Percentiles rank a stretch among this genome's conserved stretches.
phyloP scores from a whole-genome alignment of 2,888 invertebrate species.

The Athalia rosae region DNA sequence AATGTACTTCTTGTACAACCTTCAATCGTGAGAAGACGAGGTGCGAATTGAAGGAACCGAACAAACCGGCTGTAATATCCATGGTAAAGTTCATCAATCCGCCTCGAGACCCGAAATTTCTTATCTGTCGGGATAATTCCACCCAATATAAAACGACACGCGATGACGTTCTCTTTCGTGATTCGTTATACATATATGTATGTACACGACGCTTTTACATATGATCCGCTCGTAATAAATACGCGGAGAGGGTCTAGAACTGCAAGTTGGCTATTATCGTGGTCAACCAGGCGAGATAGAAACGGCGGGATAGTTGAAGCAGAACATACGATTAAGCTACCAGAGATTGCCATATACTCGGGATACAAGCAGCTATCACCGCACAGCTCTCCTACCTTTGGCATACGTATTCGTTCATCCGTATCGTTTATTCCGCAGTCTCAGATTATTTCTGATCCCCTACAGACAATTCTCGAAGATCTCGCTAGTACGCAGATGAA shows the following conservation, averaged over 20 bases:
- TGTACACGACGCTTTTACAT: too few relatives aligned
- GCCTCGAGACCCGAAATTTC: too few relatives aligned
- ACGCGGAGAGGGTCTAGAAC: conserved; percentile 1
- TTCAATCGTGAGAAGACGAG: too few relatives aligned
- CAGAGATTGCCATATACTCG: conserved; percentile 27
- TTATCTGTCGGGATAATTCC: neutral
- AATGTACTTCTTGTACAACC: neutral
- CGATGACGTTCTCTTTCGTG: too few relatives aligned
- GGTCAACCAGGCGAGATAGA: conserved; percentile 29
- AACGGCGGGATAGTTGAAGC: conserved; percentile 34
- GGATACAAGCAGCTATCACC: conserved; percentile 22
- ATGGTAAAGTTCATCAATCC: too few relatives aligned
- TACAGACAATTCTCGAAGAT: too few relatives aligned
- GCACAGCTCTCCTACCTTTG: neutral
- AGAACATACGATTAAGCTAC: conserved; percentile 40
- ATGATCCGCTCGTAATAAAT: neutral
- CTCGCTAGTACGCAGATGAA: too few relatives aligned
- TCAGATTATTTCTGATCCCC: too few relatives aligned
- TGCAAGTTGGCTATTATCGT: conserved; percentile 32
- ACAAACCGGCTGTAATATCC: too few relatives aligned
- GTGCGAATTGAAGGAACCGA: too few relatives aligned
- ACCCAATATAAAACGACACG: too few relatives aligned
- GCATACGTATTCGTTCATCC: conserved; percentile 5
- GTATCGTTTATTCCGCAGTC: conserved; percentile 19
- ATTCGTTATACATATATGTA: too few relatives aligned